Evolutionary conservation across 2,888 invertebrate species (phyloP), one percentile per base, ranked within the genome.

Genomic region (Phorcus lineatus): DNA sequence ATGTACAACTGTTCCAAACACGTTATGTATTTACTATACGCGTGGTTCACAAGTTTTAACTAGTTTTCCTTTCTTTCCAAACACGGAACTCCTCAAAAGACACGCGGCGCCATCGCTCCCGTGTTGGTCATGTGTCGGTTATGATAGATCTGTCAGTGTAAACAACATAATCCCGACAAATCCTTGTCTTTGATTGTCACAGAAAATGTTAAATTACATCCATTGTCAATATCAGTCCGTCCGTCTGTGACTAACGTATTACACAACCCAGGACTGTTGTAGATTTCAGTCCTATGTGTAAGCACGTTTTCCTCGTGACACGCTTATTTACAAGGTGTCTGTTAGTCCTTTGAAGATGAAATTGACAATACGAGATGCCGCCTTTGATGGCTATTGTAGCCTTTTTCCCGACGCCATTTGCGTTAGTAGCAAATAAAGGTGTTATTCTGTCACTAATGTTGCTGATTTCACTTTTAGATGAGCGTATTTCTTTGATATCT

Each of bases 361-460:
- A 70, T 70, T 70, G 40, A 70, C 70, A 70, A 70, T 70, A 70
- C 28, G 36, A 36, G 70, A 28, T 36, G 70, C 70, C 70, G 70
- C 70, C 70, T 70, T 70, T 70, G 70, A 70, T 70, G 36, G 31
- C 36, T 36, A n/a, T 70, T 70, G 70, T 70, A 70, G 16, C 31
- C 19, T 40, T 36, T 40, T 36, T 11, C 70, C 36, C 31, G 36
- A 31, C 31, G 31, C 70, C 28, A 57, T 70, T 31, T 40, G 70
- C 70, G 70, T 70, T 70, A 36, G 70, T 70, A 70, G 40, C 70
- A 70, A 70, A 70, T 70, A 70, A 70, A 70, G 70, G 70, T 70
- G 70, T 70, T 70, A 70, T 70, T 31, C 31, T 70, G 36, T 40
- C 40, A 70, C 31, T 40, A n/a, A 28, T 70, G 70, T 70, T 70